phyloP scores from a whole-genome alignment of 92 coral and sea anemone species.

The Galaxea fascicularis region DNA sequence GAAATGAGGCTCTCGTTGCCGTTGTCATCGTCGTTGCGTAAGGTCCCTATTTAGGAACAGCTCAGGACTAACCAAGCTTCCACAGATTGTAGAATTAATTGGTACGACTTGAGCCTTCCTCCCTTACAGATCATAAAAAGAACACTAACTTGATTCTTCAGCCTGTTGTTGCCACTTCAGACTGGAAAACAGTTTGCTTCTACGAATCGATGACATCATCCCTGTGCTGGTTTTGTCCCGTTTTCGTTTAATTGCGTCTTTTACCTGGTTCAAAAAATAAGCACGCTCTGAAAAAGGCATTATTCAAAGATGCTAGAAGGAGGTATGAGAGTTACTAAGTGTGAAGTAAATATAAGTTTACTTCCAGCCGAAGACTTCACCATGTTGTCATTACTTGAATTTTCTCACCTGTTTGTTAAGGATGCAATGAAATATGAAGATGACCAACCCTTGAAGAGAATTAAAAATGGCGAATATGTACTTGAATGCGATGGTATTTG shows the following conservation, averaged over 20 bases:
- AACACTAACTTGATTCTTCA: background rate
- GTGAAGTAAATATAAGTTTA: no score
- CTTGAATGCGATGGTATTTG: slow-evolving; percentile 72
- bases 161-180: background rate
- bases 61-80: no score
- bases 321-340: no score
- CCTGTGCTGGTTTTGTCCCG: background rate
- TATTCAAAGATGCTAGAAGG: no score
- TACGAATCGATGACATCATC: background rate
- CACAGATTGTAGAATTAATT: no score
- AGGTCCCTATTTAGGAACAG: no score
- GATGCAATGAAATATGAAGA: background rate
- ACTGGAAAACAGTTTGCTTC: background rate
- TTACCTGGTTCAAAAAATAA: background rate
- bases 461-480: slow-evolving; percentile 74
- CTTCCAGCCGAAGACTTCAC: no score
- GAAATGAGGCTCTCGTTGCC: no score
- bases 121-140: no score
- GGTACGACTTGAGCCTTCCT: no score
- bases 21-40: no score
- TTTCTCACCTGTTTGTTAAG: background rate
- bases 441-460: background rate
- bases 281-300: background rate
- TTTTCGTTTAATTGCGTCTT: background rate
- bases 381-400: no score